These are phyloP conservation scores for Palythoa heliodiscus DNA, from an alignment of 92 coral and sea anemone genomes.

Conservation along the genomic window DNA sequence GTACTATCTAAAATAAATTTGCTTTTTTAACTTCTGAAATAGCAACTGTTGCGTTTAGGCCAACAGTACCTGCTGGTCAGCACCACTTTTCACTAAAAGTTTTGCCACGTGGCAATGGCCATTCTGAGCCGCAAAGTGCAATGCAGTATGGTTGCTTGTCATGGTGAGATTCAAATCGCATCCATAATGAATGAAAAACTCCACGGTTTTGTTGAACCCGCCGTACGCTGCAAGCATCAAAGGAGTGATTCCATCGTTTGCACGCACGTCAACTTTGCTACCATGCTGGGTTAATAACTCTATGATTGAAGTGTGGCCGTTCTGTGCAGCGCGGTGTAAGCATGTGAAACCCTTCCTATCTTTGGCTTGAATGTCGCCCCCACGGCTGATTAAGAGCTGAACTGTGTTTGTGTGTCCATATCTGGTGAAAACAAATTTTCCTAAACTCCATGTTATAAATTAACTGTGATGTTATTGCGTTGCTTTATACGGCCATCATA, in stretches of 20 bases:
- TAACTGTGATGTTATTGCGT: too few relatives aligned
- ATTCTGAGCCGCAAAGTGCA: conserved; percentile 69
- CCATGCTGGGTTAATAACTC: conserved; percentile 48
- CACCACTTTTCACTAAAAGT: conserved; percentile 40
- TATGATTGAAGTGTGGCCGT: conserved; percentile 59
- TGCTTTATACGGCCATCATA: too few relatives aligned
- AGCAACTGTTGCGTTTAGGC: neutral
- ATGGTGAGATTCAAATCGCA: conserved; percentile 45
- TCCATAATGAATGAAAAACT: conserved; percentile 41
- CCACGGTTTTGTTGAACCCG: conserved; percentile 50
- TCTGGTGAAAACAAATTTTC: neutral
- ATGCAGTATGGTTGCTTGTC: conserved; percentile 57
- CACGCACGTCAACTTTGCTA: conserved; percentile 42
- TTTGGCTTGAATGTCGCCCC: conserved; percentile 52
- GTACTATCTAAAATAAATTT: too few relatives aligned
- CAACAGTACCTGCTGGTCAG: conserved; percentile 20
- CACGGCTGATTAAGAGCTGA: conserved; percentile 53
- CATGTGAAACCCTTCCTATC: conserved; percentile 72
- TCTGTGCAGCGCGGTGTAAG: conserved; percentile 77
- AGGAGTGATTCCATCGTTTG: conserved; percentile 50
- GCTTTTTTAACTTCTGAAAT: too few relatives aligned
- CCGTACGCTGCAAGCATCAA: conserved; percentile 59
- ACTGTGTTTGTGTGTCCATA: conserved; percentile 67
- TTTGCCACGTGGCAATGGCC: conserved; percentile 55
- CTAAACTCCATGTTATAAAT: too few relatives aligned